Percentiles rank a stretch among this genome's conserved stretches.
These are phyloP conservation scores for Chelon auratus DNA, from an alignment of 2,797 vertebrate species.

Conservation along the genomic window DNA sequence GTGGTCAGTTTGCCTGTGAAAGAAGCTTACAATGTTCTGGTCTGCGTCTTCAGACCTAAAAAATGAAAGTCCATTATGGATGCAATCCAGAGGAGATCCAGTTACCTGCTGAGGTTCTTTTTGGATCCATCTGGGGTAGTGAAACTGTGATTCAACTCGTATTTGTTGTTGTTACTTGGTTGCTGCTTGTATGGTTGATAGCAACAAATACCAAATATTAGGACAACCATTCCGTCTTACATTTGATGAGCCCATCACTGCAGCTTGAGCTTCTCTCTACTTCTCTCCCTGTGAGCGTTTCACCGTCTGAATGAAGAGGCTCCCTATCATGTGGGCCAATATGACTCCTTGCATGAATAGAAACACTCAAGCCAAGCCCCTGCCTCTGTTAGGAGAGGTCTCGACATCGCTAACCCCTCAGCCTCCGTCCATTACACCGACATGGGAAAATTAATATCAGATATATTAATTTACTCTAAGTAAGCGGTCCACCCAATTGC, in stretches of 20 bases:
- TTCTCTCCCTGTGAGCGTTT: conserved; percentile 21
- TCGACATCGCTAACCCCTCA: conserved; percentile 28
- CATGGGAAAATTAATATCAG: conserved; percentile 47
- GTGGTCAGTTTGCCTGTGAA: conserved; percentile 34
- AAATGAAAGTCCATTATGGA: conserved; percentile 20
- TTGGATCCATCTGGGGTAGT: conserved; percentile 5
- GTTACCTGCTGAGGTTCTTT: background rate
- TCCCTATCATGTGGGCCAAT: conserved; percentile 17
- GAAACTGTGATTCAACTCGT: background rate
- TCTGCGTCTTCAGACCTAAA: conserved; percentile 36
- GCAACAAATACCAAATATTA: conserved; percentile 9
- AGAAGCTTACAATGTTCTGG: conserved; percentile 39
- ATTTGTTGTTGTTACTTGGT: conserved; percentile 3
- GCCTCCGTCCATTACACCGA: conserved; percentile 46
- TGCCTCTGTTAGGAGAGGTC: conserved; percentile 30
- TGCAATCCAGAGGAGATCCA: background rate
- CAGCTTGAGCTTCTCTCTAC: background rate
- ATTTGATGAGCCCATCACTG: conserved; percentile 22
- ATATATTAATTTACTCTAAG: conserved; percentile 32
- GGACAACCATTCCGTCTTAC: conserved; percentile 1
- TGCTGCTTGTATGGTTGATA: background rate
- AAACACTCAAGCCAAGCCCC: conserved; percentile 44
- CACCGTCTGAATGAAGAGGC: conserved; percentile 36
- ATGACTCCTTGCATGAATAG: conserved; percentile 43
- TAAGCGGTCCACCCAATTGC: conserved; percentile 13